Conservation (phyloP, 2,113 vertebrate genomes). For the Acrocephalus kingi region DNA sequence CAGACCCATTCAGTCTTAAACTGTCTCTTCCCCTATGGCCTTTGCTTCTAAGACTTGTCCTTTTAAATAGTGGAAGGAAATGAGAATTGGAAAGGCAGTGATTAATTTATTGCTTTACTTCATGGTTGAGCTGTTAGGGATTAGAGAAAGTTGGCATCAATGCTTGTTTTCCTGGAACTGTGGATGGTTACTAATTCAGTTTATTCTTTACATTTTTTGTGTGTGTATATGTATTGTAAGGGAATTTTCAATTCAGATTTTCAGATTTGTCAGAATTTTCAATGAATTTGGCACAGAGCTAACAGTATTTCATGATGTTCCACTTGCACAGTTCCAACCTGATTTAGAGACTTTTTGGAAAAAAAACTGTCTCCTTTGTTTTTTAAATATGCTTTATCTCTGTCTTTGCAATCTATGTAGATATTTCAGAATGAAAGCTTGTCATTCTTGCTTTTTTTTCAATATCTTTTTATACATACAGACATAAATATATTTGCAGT, state of each 20-base stretch:
- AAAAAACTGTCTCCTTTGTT: neutral
- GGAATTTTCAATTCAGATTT: neutral
- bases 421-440: neutral
- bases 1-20: neutral
- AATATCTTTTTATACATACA: accelerated
- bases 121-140: neutral
- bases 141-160: neutral
- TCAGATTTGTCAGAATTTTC: neutral
- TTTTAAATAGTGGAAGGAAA: neutral
- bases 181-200: neutral
- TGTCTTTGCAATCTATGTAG: neutral
- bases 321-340: neutral
- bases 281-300: neutral
- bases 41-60: neutral
- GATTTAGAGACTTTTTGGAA: neutral
- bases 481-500: accelerated
- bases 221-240: accelerated
- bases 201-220: neutral
- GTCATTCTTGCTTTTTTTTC: neutral
- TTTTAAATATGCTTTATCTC: neutral
- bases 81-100: neutral
- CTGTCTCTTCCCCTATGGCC: neutral
- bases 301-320: neutral
- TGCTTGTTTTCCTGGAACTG: neutral
- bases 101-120: neutral